Conservation (phyloP, 2,888 invertebrate species). For the Drepana falcataria region DNA sequence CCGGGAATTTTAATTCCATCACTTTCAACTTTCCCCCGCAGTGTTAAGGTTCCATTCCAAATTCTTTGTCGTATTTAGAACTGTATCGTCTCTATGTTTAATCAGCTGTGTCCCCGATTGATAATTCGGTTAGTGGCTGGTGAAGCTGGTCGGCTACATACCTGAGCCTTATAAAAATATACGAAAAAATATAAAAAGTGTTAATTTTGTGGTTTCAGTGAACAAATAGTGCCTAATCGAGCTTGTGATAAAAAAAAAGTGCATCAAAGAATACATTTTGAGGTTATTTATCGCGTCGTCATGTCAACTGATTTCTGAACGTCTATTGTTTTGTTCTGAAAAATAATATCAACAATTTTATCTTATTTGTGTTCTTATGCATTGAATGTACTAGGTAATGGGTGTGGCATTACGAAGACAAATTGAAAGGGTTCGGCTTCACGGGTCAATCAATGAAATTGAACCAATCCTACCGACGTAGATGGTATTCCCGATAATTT, state of each 20-base stretch:
- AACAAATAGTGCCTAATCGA: conserved; percentile 5
- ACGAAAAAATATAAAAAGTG: conserved; percentile 10
- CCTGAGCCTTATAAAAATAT: conserved; percentile 16
- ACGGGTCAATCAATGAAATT: conserved; percentile 5
- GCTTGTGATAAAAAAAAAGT: conserved; percentile 6
- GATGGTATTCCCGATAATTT: neutral
- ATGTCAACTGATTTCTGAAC: conserved; percentile 29
- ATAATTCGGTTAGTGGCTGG: conserved; percentile 64
- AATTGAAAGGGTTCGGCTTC: conserved; percentile 17
- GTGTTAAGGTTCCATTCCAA: conserved; percentile 49
- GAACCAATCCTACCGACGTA: neutral
- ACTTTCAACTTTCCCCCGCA: conserved; percentile 43
- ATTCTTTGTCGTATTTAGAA: conserved; percentile 33
- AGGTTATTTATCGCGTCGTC: conserved; percentile 23
- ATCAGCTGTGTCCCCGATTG: conserved; percentile 73
- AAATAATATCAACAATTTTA: conserved; percentile 4
- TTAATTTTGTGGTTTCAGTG: conserved; percentile 16
- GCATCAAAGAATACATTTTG: conserved; percentile 1
- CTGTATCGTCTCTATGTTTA: conserved; percentile 54
- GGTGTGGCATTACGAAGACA: conserved; percentile 24
- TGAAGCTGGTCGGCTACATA: conserved; percentile 26
- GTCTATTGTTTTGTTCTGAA: conserved; percentile 29
- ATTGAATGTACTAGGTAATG: conserved; percentile 40
- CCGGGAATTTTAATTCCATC: conserved; percentile 26
- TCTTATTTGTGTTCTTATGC: no score